Conservation (phyloP, 2,113 vertebrate genomes). For the Sciurus niger region DNA sequence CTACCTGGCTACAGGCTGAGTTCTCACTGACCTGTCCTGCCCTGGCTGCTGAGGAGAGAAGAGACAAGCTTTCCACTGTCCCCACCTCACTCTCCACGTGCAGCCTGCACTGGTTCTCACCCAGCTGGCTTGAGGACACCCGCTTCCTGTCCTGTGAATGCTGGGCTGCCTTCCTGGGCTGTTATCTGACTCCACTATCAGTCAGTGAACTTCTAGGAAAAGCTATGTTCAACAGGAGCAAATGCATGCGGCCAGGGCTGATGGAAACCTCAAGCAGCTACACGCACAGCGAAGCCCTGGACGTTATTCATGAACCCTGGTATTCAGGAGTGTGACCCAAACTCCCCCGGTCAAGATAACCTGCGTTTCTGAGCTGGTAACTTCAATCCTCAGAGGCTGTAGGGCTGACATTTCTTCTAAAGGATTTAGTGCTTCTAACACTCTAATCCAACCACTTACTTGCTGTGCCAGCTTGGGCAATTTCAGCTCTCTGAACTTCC, state of each 20-base stretch:
- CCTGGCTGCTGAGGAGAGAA: not conserved
- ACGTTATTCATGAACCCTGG: not conserved
- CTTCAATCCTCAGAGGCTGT: not conserved
- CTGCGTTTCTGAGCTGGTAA: not conserved
- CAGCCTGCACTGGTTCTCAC: constrained; percentile 14
- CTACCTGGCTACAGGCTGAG: not conserved
- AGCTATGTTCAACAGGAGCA: constrained; percentile 58
- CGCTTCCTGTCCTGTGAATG: constrained; percentile 70
- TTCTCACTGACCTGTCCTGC: not conserved
- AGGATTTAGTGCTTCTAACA: not conserved
- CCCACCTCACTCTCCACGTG: not conserved
- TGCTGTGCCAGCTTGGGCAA: not conserved
- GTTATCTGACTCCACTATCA: constrained; percentile 81
- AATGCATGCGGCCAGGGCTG: not conserved
- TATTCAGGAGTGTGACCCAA: not conserved
- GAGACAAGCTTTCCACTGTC: not conserved
- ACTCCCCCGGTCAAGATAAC: not conserved
- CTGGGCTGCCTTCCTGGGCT: constrained; percentile 60
- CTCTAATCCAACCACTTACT: not conserved
- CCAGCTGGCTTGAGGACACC: constrained; percentile 55
- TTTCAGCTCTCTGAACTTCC: not conserved
- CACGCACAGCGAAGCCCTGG: not conserved
- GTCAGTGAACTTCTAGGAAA: constrained; percentile 74
- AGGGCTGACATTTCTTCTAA: not conserved
- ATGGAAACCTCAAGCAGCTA: constrained; percentile 61